A percentile compares a stretch with the other conserved stretches of the same genome.
Evolutionary conservation across 1,140 invertebrate genomes (phyloP).

Genomic region (Palaemon carinicauda): DNA sequence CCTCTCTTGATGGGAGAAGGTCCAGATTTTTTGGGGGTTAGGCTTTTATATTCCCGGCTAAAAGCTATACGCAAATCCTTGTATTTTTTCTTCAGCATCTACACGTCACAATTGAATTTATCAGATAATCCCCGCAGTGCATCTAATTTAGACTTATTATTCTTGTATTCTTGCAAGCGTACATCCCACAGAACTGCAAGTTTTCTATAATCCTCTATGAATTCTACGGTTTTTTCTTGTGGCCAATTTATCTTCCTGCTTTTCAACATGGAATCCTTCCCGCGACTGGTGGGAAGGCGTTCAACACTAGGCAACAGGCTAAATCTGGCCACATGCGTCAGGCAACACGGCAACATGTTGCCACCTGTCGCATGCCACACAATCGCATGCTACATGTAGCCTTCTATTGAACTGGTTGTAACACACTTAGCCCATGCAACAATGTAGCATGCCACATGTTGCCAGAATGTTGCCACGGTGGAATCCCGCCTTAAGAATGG

Average conservation of each 20-base stretch:
- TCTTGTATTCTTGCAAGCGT: slow-evolving; percentile 16
- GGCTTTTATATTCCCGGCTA: slow-evolving; percentile 6
- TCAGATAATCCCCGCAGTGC: slow-evolving; percentile 10
- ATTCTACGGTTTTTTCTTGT: no score
- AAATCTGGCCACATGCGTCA: no score
- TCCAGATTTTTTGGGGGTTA: slow-evolving; percentile 26
- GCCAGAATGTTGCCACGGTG: no score
- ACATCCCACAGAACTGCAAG: slow-evolving; percentile 25
- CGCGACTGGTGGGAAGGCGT: no score
- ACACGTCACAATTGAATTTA: slow-evolving; percentile 14
- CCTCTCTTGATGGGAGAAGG: slow-evolving; percentile 6
- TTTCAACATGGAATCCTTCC: no score
- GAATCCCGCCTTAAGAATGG: no score
- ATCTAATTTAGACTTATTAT: slow-evolving; percentile 5
- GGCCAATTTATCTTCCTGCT: no score
- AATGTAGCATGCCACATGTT: no score
- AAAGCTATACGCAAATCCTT: slow-evolving; percentile 25
- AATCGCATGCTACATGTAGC: neutral
- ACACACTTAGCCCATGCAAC: slow-evolving; percentile 13
- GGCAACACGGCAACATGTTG: no score
- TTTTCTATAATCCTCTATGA: no score
- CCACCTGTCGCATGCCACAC: slow-evolving; percentile 3
- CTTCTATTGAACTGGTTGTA: slow-evolving; percentile 26
- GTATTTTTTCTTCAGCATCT: slow-evolving; percentile 4
- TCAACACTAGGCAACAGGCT: no score